Evolutionary conservation across 2,888 invertebrate genomes (phyloP), one percentile per base, ranked within the genome.

Genomic region (Microctonus aethiopoides): DNA sequence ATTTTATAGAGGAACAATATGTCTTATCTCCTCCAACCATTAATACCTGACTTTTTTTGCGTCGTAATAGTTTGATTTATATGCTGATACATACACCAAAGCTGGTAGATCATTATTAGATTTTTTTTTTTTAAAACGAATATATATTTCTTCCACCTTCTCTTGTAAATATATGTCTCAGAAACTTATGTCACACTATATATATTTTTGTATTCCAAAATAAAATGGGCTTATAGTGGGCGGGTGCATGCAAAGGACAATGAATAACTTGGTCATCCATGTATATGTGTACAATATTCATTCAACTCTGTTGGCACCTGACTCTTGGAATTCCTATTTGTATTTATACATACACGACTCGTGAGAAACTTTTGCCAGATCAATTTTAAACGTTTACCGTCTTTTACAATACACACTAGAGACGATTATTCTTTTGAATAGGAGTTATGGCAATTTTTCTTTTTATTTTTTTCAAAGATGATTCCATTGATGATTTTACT

Each of bases 191-290:
- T 11, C 10, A 22, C 67, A 52, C 72, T 62, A 65, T n/a, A 5
- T 29, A 29, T 71, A 74, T 77, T 79, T 73, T 73, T 65, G 66
- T 75, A 54, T 16, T 7, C 70, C 72, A 71, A 68, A 79, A 81
- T 80, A 81, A 80, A 81, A 81, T 78, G 79, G 77, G 80, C 77
- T 75, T 77, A 72, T 75, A 75, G 81, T 82, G 78, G 82, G 82
- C 82, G 82, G 81, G 80, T 81, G 79, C 71, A 78, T 78, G 72
- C 70, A 66, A 67, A 68, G 71, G 72, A 74, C 71, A 76, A 77
- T 79, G 80, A 79, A 81, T 79, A 78, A 73, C 29, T 36, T 61
- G 65, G 68, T 56, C 68, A n/a, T 56, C 26, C 26, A 46, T 16
- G 1, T 41, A 41, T 39, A 10, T 56, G 13, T 36, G 56, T 22